Conservation (phyloP, 2,113 vertebrate species). For the Rhipidura dahli region DNA sequence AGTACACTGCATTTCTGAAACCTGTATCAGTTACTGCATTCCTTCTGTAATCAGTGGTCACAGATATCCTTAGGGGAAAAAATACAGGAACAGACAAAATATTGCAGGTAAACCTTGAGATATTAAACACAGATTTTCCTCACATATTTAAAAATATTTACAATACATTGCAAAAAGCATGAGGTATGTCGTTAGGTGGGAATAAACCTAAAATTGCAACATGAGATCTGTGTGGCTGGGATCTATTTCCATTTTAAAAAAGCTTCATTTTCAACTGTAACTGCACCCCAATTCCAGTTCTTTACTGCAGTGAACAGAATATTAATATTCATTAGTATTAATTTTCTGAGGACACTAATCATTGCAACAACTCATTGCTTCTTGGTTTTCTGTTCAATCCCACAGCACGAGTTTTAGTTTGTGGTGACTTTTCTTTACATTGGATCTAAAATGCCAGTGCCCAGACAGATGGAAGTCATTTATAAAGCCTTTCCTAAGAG, state of each 20-base stretch:
- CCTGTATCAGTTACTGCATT: conserved; percentile 36
- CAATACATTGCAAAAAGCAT: neutral
- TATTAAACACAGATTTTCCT: neutral
- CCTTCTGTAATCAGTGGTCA: neutral
- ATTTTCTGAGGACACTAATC: neutral
- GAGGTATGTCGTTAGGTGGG: neutral
- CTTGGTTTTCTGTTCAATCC: neutral
- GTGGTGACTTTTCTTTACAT: neutral
- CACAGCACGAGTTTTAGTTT: neutral
- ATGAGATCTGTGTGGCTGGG: neutral
- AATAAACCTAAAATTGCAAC: neutral
- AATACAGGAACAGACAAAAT: neutral
- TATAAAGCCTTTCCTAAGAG: neutral
- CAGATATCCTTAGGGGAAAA: neutral
- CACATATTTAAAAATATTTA: neutral
- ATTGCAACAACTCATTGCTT: neutral
- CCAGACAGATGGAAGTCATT: neutral
- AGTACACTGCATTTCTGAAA: conserved; percentile 2
- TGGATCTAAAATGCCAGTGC: neutral
- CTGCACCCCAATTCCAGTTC: neutral
- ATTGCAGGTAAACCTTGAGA: neutral
- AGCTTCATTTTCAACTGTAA: neutral
- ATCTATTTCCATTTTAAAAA: neutral
- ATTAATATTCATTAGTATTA: neutral
- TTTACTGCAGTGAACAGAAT: neutral